Evolutionary conservation across 1,140 invertebrate genomes (phyloP).

Genomic region (Charaxes varanes): DNA sequence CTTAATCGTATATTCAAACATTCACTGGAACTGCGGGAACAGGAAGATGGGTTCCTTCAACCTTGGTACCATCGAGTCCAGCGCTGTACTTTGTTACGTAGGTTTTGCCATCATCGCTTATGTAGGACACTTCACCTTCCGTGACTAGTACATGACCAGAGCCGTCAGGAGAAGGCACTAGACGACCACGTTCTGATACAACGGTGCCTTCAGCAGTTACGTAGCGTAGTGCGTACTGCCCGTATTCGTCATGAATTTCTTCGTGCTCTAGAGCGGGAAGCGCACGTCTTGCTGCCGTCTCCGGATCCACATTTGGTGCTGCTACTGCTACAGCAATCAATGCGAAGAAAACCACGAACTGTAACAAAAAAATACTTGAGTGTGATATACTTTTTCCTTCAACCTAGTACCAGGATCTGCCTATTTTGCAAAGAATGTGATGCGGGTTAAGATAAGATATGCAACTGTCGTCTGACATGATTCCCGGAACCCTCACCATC

Average conservation of each 20-base stretch:
- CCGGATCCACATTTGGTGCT: no score
- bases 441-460: no score
- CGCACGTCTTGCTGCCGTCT: conserved; percentile 12
- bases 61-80: conserved; percentile 49
- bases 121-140: conserved; percentile 43
- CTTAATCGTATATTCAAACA: no score
- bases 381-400: no score
- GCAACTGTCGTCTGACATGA: no score
- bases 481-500: no score
- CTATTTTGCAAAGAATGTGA: no score
- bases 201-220: conserved; percentile 53
- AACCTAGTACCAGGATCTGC: no score
- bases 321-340: no score
- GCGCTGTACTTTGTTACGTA: conserved; percentile 51
- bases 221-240: conserved; percentile 58
- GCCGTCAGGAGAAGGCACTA: conserved; percentile 38
- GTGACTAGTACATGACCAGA: conserved; percentile 42
- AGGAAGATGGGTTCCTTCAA: conserved; percentile 28
- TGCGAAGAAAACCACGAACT: conserved; percentile 3
- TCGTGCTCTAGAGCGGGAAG: conserved; percentile 37
- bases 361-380: no score
- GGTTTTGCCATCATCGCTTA: conserved; percentile 41
- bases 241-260: conserved; percentile 49
- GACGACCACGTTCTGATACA: conserved; percentile 44
- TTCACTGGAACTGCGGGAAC: conserved; percentile 10